Percentiles rank a stretch among this genome's conserved stretches.
Conservation (phyloP, 2,113 vertebrate species). For the Podarcis cretensis region DNA sequence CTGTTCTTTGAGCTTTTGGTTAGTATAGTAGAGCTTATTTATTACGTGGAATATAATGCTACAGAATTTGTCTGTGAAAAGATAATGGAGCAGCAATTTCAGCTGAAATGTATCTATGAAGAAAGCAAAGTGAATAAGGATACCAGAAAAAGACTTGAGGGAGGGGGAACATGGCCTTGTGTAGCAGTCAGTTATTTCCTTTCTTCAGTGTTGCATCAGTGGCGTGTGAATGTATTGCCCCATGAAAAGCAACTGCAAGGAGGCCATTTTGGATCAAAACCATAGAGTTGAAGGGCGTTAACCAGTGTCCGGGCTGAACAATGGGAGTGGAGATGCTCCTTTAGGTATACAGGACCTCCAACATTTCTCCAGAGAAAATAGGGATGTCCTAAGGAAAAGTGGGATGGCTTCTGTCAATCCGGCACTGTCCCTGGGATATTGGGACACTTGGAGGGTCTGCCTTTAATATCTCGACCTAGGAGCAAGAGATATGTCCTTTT, state of each 20-base stretch:
- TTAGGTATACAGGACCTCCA: too few relatives aligned
- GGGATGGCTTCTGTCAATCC: too few relatives aligned
- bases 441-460: too few relatives aligned
- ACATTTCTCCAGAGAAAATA: too few relatives aligned
- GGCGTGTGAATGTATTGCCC: background rate
- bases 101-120: background rate
- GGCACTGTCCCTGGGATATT: too few relatives aligned
- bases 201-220: too few relatives aligned
- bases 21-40: conserved; percentile 6
- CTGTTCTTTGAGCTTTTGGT: conserved; percentile 34
- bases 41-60: conserved; percentile 16
- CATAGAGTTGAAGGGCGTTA: background rate
- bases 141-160: conserved; percentile 9
- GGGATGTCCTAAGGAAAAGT: too few relatives aligned
- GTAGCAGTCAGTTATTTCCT: background rate
- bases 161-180: background rate
- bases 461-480: too few relatives aligned
- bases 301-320: too few relatives aligned
- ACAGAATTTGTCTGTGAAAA: conserved; percentile 27
- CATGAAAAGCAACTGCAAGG: background rate
- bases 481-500: background rate
- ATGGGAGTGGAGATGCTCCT: too few relatives aligned
- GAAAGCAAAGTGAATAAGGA: conserved; percentile 37
- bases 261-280: background rate
- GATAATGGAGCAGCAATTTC: background rate